A percentile compares a stretch with the other conserved stretches of the same genome.
phyloP scores from a whole-genome alignment of 1,140 invertebrate species.

The Drosophila jambulina region DNA sequence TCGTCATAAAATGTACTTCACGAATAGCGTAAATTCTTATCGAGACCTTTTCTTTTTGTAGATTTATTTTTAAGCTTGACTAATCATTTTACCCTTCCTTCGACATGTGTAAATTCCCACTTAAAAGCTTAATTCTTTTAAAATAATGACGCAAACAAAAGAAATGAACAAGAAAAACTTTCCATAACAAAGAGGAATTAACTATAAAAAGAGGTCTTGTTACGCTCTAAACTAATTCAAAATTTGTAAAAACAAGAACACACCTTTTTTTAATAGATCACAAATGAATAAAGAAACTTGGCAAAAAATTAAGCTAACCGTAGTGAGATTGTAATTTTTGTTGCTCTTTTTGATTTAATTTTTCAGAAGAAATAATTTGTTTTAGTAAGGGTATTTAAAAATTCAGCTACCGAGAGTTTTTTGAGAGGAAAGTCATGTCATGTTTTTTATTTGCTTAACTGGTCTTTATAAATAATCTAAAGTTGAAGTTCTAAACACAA shows the following conservation, averaged over 20 bases:
- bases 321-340: neutral
- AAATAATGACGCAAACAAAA: conserved; percentile 1
- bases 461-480: conserved; percentile 24
- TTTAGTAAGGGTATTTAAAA: neutral
- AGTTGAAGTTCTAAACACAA: conserved; percentile 45
- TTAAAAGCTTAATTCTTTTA: neutral
- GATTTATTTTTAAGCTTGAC: neutral
- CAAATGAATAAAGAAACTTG: neutral
- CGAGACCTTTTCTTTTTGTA: neutral
- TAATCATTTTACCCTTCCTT: neutral
- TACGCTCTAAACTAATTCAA: neutral
- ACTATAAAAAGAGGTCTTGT: neutral
- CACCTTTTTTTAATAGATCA: neutral
- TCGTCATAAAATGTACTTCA: neutral
- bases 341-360: neutral
- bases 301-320: neutral
- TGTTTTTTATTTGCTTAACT: conserved; percentile 44
- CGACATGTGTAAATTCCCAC: neutral
- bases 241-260: neutral
- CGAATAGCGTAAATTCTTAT: neutral
- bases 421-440: neutral
- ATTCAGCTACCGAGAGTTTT: neutral
- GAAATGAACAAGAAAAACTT: neutral
- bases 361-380: neutral
- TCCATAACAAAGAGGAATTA: conserved; percentile 2